phyloP scores from a whole-genome alignment of 2,888 invertebrate species.

The Drosophila prostipennis region DNA sequence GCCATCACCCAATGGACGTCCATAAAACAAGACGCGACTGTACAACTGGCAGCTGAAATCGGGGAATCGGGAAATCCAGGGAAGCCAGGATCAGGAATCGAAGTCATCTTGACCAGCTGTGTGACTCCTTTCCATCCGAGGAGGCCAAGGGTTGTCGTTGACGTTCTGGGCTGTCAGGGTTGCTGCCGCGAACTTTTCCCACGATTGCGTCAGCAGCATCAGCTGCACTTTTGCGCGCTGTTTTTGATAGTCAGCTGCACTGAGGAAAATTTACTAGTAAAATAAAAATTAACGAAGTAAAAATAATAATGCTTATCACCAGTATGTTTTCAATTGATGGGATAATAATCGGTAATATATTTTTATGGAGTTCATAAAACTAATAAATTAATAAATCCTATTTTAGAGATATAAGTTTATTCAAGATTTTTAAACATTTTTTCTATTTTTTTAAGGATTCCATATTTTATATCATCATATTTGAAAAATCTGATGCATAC shows the following conservation, averaged over 20 bases:
- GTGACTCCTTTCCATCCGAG: slow-evolving; percentile 29
- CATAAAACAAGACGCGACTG: slow-evolving; percentile 23
- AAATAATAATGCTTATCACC: not conserved
- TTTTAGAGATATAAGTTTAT: no score
- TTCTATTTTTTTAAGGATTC: no score
- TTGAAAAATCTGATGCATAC: no score
- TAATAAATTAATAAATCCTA: no score
- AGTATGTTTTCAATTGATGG: no score
- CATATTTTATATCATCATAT: no score
- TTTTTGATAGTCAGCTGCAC: slow-evolving; percentile 46
- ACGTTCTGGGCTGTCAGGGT: slow-evolving; percentile 50
- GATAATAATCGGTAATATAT: no score
- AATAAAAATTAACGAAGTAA: not conserved
- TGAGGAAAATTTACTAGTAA: not conserved
- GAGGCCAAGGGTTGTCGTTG: slow-evolving; percentile 62
- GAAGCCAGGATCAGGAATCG: not conserved
- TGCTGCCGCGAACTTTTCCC: slow-evolving; percentile 62
- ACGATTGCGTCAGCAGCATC: slow-evolving; percentile 61
- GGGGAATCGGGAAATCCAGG: no score
- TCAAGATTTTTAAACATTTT: no score
- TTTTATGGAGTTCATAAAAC: no score
- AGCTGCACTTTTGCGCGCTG: slow-evolving; percentile 78
- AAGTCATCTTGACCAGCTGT: slow-evolving; percentile 44
- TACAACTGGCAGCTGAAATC: slow-evolving; percentile 47
- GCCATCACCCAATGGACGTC: slow-evolving; percentile 55